phyloP scores from a whole-genome alignment of 2,888 invertebrate genomes.

The Prosapia bicincta region DNA sequence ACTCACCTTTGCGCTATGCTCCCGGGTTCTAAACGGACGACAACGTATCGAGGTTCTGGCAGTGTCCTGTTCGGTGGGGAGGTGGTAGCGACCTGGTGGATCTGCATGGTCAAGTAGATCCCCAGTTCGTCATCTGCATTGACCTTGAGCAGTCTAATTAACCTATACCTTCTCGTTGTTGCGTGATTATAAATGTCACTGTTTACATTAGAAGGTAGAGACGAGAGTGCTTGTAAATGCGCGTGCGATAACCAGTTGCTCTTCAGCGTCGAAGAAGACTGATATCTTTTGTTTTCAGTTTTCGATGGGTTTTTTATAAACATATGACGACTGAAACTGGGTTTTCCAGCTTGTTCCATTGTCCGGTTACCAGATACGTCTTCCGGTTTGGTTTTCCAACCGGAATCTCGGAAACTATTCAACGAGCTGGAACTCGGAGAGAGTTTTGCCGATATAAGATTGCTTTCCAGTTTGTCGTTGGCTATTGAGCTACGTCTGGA shows the following conservation, averaged over 20 bases:
- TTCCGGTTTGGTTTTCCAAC: neutral
- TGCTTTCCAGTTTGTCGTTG: slow-evolving; percentile 16
- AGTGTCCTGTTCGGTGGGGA: slow-evolving; percentile 41
- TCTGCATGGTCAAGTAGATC: slow-evolving; percentile 65
- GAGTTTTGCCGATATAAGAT: neutral
- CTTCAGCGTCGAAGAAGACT: slow-evolving; percentile 18
- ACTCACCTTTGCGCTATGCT: slow-evolving; percentile 52
- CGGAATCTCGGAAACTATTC: slow-evolving; percentile 6
- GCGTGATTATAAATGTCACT: slow-evolving; percentile 53
- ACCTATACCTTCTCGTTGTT: slow-evolving; percentile 36
- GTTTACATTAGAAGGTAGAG: slow-evolving; percentile 49
- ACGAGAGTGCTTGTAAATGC: slow-evolving; percentile 46
- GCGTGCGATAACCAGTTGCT: slow-evolving; percentile 3
- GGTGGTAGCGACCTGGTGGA: slow-evolving; percentile 52
- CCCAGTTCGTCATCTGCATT: slow-evolving; percentile 66
- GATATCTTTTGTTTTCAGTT: slow-evolving; percentile 21
- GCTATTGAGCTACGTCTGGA: slow-evolving; percentile 3
- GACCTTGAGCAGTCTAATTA: slow-evolving; percentile 61
- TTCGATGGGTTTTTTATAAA: slow-evolving; percentile 35
- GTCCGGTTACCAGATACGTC: neutral
- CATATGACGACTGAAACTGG: slow-evolving; percentile 37
- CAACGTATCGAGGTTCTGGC: slow-evolving; percentile 57
- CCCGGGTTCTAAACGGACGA: slow-evolving; percentile 50
- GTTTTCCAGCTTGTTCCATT: slow-evolving; percentile 14
- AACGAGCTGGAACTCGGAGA: slow-evolving; percentile 3